Evolutionary conservation across 1,140 invertebrate species (phyloP).

Genomic region (Brachionus sp.): DNA sequence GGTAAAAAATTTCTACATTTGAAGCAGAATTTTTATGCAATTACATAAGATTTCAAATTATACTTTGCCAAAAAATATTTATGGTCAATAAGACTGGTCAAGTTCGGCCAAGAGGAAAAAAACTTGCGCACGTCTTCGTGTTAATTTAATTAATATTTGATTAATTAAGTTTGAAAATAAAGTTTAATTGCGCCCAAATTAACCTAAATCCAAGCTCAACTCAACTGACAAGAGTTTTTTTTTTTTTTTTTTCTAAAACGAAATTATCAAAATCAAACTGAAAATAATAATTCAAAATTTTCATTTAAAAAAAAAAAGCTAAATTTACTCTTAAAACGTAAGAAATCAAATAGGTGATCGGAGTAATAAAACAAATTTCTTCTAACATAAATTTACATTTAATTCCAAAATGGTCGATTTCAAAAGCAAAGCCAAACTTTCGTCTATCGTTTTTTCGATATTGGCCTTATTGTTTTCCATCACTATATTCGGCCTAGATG

Average conservation of each 20-base stretch:
- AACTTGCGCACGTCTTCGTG: not conserved
- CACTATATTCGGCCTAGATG: not conserved
- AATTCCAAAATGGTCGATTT: conserved; percentile 3
- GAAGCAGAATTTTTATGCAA: not conserved
- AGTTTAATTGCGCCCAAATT: not conserved
- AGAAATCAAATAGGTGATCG: not conserved
- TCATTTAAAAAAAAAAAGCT: not conserved
- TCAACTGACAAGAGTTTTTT: conserved; percentile 6
- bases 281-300: not conserved
- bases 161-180: not conserved
- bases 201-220: not conserved
- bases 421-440: not conserved
- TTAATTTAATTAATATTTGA: conserved; percentile 13
- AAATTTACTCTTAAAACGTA: conserved; percentile 10
- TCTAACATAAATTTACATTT: not conserved
- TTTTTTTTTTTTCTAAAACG: not conserved
- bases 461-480: not conserved
- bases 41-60: not conserved
- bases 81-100: not conserved
- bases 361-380: not conserved
- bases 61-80: not conserved
- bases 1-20: not conserved
- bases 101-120: not conserved
- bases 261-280: conserved; percentile 10
- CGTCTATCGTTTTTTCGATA: not conserved